Conservation (phyloP, 2,797 vertebrate genomes). For the Cryptoblepharus egeriae region DNA sequence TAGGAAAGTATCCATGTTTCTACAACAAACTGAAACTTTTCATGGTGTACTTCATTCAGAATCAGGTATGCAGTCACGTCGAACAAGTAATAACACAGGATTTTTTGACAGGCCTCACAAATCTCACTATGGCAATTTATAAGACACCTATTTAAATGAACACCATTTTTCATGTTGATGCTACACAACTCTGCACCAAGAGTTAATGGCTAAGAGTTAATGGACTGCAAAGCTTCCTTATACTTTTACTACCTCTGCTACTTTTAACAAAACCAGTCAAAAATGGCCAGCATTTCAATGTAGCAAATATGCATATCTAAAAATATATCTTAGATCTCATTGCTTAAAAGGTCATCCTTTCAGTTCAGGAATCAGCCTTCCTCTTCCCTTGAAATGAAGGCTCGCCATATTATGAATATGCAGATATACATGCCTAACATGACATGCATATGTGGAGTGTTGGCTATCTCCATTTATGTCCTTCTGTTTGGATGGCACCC, state of each 20-base stretch:
- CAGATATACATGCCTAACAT: constrained; percentile 43
- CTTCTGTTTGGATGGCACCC: constrained; percentile 73
- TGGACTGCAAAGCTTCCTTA: constrained; percentile 58
- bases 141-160: constrained; percentile 20
- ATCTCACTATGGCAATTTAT: constrained; percentile 21
- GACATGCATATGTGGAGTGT: constrained; percentile 54
- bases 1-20: constrained; percentile 1
- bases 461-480: constrained; percentile 63
- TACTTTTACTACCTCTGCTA: constrained; percentile 57
- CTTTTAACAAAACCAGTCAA: constrained; percentile 49
- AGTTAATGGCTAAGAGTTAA: constrained; percentile 47
- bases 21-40: constrained; percentile 3
- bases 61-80: background rate
- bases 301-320: constrained; percentile 35
- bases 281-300: constrained; percentile 38
- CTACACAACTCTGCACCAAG: constrained; percentile 40
- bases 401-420: constrained; percentile 45
- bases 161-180: constrained; percentile 49
- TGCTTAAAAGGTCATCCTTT: constrained; percentile 45
- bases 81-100: background rate
- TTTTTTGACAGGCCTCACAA: constrained; percentile 33
- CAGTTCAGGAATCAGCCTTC: constrained; percentile 38
- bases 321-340: constrained; percentile 15
- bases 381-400: constrained; percentile 40
- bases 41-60: constrained; percentile 15